These are phyloP conservation scores for Pholis gunnellus DNA, from an alignment of 2,113 vertebrate species.

Conservation along the genomic window DNA sequence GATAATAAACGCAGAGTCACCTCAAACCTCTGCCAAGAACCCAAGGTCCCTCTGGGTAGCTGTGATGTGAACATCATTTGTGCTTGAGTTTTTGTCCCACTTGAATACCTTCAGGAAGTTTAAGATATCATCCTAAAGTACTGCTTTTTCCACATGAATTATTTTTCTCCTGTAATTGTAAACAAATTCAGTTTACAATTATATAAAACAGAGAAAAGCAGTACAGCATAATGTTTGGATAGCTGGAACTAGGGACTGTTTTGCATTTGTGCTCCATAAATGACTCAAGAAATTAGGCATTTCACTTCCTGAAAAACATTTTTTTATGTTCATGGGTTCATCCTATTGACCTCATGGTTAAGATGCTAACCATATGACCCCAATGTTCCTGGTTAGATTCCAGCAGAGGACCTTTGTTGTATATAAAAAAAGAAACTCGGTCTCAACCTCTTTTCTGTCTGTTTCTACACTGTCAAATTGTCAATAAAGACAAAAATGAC, in stretches of 20 bases:
- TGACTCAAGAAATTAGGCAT: not conserved
- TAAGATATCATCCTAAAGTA: not conserved
- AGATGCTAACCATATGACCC: not conserved
- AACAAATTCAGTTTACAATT: not conserved
- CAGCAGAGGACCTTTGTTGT: not conserved
- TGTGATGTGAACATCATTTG: not conserved
- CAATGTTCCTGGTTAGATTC: not conserved
- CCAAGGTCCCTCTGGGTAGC: constrained; percentile 13
- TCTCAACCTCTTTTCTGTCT: not conserved
- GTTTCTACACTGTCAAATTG: not conserved
- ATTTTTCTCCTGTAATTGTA: not conserved
- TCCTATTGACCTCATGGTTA: not conserved
- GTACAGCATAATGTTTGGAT: not conserved
- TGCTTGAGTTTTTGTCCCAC: not conserved
- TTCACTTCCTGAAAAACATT: not conserved
- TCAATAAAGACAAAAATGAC: not conserved
- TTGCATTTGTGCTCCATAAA: not conserved
- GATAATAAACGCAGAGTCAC: constrained; percentile 44
- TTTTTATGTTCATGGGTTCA: not conserved
- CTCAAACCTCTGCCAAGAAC: constrained; percentile 34
- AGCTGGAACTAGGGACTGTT: not conserved
- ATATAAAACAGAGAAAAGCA: not conserved
- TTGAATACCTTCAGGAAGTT: not conserved
- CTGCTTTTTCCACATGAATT: not conserved
- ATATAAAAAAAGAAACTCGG: not conserved